Conservation (phyloP, 2,113 vertebrate genomes). For the Epinephelus lanceolatus region DNA sequence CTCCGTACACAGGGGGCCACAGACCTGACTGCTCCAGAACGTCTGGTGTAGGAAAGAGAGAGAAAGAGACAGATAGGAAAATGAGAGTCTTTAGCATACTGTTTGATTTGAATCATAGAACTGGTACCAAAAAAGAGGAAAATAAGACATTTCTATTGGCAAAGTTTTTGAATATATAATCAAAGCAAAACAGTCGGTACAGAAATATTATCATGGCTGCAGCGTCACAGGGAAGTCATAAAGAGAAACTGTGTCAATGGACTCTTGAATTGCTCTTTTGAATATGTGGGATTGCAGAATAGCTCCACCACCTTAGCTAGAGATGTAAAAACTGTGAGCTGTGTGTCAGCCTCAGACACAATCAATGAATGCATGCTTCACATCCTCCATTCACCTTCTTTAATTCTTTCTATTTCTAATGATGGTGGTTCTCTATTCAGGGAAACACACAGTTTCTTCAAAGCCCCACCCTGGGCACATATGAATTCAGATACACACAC, state of each 20-base stretch:
- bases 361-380: background rate
- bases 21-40: conserved; percentile 95
- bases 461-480: conserved; percentile 21
- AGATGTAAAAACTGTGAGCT: background rate
- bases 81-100: background rate
- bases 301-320: background rate
- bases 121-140: background rate
- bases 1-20: conserved; percentile 93
- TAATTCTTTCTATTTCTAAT: conserved; percentile 11
- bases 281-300: background rate
- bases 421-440: conserved; percentile 6
- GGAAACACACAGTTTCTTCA: conserved; percentile 29
- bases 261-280: background rate
- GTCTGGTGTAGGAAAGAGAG: conserved; percentile 79
- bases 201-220: background rate
- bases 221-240: background rate
- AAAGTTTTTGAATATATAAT: background rate
- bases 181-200: background rate
- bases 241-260: conserved; percentile 6
- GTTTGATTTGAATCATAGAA: background rate
- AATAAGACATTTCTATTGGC: background rate
- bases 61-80: background rate
- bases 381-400: conserved; percentile 16
- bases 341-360: background rate
- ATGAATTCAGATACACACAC: conserved; percentile 34